Evolutionary conservation across 2,113 vertebrate genomes (phyloP).

Genomic region (Phrynosoma blainvillii): DNA sequence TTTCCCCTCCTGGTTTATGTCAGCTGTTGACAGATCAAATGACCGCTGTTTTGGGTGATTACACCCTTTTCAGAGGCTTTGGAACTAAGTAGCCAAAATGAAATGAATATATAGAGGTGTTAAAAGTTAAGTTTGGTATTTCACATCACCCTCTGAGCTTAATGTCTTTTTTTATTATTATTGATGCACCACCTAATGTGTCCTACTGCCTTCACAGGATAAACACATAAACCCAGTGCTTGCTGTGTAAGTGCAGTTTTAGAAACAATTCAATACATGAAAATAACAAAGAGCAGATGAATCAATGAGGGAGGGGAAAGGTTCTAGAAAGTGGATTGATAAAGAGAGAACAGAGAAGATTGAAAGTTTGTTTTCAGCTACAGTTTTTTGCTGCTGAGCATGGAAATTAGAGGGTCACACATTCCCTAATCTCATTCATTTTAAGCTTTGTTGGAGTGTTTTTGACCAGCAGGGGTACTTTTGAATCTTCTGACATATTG

Average conservation of each 20-base stretch:
- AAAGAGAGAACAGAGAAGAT: background rate
- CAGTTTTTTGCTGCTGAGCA: too few relatives aligned
- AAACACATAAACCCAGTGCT: fast-evolving
- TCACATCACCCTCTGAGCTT: background rate
- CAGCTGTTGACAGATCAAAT: background rate
- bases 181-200: background rate
- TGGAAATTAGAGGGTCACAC: too few relatives aligned
- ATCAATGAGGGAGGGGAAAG: conserved; percentile 6
- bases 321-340: background rate
- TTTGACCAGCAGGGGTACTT: too few relatives aligned
- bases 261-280: background rate
- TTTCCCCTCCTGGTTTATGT: background rate
- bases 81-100: background rate
- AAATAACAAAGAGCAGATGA: fast-evolving
- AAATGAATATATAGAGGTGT: background rate
- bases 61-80: background rate
- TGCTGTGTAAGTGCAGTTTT: background rate
- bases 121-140: background rate
- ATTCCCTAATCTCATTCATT: too few relatives aligned
- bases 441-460: too few relatives aligned
- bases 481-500: too few relatives aligned
- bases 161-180: background rate
- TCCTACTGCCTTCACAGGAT: background rate
- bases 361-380: conserved; percentile 3
- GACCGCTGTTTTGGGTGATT: too few relatives aligned